Evolutionary conservation across 1,140 invertebrate species (phyloP), one percentile per base, ranked within the genome.

Genomic region (Euura saliciscinereae): DNA sequence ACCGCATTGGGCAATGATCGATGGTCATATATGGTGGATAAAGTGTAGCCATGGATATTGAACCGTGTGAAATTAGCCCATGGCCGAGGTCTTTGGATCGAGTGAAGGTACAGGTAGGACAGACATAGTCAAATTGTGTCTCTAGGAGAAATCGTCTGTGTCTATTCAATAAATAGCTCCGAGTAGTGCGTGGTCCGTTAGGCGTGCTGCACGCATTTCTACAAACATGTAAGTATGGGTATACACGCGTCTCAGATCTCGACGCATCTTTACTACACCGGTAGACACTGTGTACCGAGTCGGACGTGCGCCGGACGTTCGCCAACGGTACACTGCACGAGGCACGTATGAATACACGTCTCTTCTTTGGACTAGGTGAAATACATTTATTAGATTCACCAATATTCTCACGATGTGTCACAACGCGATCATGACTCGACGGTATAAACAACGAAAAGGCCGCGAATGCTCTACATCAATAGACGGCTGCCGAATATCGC

Each of bases 81-180:
- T 59, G 51, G 51, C 51, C 13, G 51, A n/a, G 51, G 5, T 59
- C 51, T 59, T 28, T 59, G 51, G 13, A n/a, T 59, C 13, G 8
- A 59, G 51, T 59, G 51, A 59, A 59, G 51, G 51, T 28, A 28
- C 28, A 28, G 28, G 28, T 28, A 28, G 28, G 28, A 28, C 28
- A 28, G 28, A 28, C 28, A 28, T 59, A 59, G 51, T 59, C 51
- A 59, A 59, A 59, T 59, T 59, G 51, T 59, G 51, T 59, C 51
- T 59, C 51, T 6, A 59, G 51, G 51, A 59, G 51, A 59, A 59
- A 59, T 59, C 51, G 13, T 59, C 51, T 59, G 13, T 59, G 13
- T 59, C 51, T 59, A 59, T 59, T 59, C 51, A 59, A 59, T 59
- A 59, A 59, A 59, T 59, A n/a, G 51, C 51, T n/a, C 13, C 51